Evolutionary conservation across 2,113 vertebrate genomes (phyloP).

Genomic region (Chloropsis cyanopogon): DNA sequence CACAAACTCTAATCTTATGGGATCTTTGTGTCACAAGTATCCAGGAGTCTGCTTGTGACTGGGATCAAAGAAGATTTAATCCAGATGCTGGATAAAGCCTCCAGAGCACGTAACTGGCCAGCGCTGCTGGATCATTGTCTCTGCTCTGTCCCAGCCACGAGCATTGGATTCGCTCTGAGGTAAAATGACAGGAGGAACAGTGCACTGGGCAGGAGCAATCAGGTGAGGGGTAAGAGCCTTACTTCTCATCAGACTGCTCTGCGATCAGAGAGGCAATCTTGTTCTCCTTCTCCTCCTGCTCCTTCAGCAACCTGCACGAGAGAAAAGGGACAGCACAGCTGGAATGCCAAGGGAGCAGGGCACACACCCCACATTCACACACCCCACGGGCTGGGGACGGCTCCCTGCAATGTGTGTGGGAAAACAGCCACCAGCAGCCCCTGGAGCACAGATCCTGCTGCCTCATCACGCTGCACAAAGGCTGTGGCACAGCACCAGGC

Average conservation of each 20-base stretch:
- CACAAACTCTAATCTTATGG: background rate
- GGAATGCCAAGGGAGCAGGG: background rate
- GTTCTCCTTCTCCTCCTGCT: conserved; percentile 72
- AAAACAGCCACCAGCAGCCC: accelerated
- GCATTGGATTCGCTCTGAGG: accelerated
- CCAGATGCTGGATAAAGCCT: background rate
- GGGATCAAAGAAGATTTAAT: background rate
- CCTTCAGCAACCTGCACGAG: conserved; percentile 58
- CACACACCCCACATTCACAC: background rate
- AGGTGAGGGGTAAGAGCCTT: background rate
- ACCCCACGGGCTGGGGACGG: background rate
- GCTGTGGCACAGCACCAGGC: background rate
- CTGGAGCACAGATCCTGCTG: background rate
- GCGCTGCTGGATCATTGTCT: background rate
- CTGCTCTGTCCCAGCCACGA: background rate
- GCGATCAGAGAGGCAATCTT: conserved; percentile 69
- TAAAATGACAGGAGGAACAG: background rate
- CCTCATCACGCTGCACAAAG: background rate
- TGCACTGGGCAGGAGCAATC: accelerated
- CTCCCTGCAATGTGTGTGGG: accelerated
- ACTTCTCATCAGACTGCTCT: conserved; percentile 76
- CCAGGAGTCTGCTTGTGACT: background rate
- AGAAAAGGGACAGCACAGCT: background rate
- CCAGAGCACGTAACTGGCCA: accelerated
- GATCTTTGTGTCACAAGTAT: background rate